Evolutionary conservation across 2,888 invertebrate species (phyloP), one percentile per base, ranked within the genome.

Genomic region (Acrocyrtus sp.): DNA sequence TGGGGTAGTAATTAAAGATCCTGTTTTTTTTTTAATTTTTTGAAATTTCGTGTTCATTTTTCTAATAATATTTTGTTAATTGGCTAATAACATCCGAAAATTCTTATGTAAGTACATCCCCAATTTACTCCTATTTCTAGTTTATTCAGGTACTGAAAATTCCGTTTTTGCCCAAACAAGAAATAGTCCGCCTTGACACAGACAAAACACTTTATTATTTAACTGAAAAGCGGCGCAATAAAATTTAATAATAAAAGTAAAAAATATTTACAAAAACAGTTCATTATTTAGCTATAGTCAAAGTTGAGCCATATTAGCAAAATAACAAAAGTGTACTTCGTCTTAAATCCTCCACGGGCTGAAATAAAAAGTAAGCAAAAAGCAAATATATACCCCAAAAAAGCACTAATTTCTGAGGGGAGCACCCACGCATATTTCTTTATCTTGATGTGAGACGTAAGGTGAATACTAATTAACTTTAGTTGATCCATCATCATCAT

Each of bases 1-100:
- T 26, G 27, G 10, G 27, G 19, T 39, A 48, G 72, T 60, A 72
- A 72, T 72, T 72, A 72, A 72, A 72, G 47, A 72, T 72, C 72
- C 70, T 70, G 70, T 70, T 70, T 67, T 61, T 66, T 45, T 50
- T 50, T 50, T 50, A 41, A 57, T 41, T 41, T 57, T 39, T 39
- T 56, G 12, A 5, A 5, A 12, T 34, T 34, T 12, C 34, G 5
- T 34, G 34, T 34, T 34, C 12, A 34, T 34, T 34, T 12, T n/a
- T n/a, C 34, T 34, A 5, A 34, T 34, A 34, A 34, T 34, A 34
- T 12, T 34, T 34, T 34, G 34, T 34, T 34, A 34, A 34, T 34
- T 34, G 12, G 12, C 12, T 34, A 34, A 34, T 34, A 34, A 34
- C 34, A 34, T 12, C 34, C 34, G 34, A 34, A 34, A 34, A n/a